Evolutionary conservation across 2,113 vertebrate genomes (phyloP).

Genomic region (Ctenomys sociabilis): DNA sequence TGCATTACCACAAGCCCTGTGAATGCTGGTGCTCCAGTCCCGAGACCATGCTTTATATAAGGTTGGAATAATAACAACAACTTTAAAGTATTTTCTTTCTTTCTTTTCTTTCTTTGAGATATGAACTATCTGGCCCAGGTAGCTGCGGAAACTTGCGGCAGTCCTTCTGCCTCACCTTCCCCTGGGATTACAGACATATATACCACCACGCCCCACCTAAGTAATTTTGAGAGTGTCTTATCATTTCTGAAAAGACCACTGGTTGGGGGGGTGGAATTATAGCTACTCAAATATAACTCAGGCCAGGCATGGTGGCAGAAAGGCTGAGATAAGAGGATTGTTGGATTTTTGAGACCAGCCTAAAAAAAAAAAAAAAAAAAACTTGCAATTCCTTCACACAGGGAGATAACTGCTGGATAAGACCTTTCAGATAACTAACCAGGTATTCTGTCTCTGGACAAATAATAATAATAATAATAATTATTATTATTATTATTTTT

Average conservation of each 20-base stretch:
- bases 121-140: background rate
- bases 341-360: too few species aligned
- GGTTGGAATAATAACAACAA: background rate
- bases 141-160: background rate
- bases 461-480: too few species aligned
- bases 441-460: background rate
- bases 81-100: background rate
- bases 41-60: background rate
- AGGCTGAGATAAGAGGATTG: too few species aligned
- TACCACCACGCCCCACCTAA: background rate
- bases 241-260: constrained; percentile 28
- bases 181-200: background rate
- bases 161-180: background rate
- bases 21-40: background rate
- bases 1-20: background rate
- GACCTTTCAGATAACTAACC: constrained; percentile 34
- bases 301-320: too few species aligned
- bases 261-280: background rate
- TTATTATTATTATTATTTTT: too few species aligned
- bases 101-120: background rate
- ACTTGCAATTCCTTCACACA: background rate
- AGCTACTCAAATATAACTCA: background rate
- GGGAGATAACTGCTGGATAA: constrained; percentile 21
- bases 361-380: background rate
- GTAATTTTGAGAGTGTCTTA: constrained; percentile 1